Evolutionary conservation across 2,113 vertebrate genomes (phyloP), one percentile per base, ranked within the genome.

Genomic region (Chauna torquata): DNA sequence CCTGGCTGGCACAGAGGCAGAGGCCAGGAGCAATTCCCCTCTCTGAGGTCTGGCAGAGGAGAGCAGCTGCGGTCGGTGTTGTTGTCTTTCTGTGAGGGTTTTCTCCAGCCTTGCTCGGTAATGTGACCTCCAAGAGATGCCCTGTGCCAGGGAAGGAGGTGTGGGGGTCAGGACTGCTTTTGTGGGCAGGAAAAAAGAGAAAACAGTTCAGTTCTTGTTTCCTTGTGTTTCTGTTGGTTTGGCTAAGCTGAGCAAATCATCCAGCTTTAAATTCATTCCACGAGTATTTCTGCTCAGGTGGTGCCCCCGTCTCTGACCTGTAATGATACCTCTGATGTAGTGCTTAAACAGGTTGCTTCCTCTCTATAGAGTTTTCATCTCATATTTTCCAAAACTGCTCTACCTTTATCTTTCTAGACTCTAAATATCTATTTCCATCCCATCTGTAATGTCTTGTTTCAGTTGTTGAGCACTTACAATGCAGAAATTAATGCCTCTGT

Each of bases 51-150:
- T n/a, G 28, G 22, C 8, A 2, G n/a, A 27, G 22, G 44, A 44
- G 7, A 10, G 59, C 0, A 4, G 34, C n/a, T n/a, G 36, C 0
- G 2, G 42, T 2, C n/a, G 3, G 52, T 1, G 36, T 11, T n/a
- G 40, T 59, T 55, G 27, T 25, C 23, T 14, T 30, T 5, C 16
- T 8, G 16, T 4, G 38, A 24, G 34, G 44, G 11, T 59, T 28
- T 20, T n/a, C 20, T 36, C 34, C 18, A 47, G 44, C 22, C 15
- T 38, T 5, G 22, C 11, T 13, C 10, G 1, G 20, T 12, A 3
- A 16, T 0, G 12, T 0, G 1, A 17, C 44, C 68, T 30, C 28
- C 34, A 5, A 14, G 58, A 13, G 54, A 2, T n/a, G 17, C 24
- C 45, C 27, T 11, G 1, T 25, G 64, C 25, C 10, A 8, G 44